Evolutionary conservation across 1,140 invertebrate genomes (phyloP).

Genomic region (Bombus affinis): DNA sequence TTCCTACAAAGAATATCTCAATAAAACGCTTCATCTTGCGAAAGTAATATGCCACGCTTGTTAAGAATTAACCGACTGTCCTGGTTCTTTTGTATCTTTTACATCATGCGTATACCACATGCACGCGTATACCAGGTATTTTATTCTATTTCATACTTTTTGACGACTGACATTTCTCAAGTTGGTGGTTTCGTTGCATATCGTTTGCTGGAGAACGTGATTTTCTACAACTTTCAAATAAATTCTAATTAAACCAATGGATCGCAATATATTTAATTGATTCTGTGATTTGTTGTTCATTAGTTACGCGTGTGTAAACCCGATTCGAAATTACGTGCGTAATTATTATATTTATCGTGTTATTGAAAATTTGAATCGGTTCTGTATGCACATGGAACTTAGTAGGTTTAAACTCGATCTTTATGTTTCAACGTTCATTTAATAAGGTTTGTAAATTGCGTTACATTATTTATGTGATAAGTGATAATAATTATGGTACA

Average conservation of each 20-base stretch:
- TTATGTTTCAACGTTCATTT: neutral
- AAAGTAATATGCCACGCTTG: conserved; percentile 9
- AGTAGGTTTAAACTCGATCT: neutral
- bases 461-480: neutral
- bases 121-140: neutral
- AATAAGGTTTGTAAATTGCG: neutral
- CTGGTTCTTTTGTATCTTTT: neutral
- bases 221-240: neutral
- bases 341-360: neutral
- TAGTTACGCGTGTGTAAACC: neutral
- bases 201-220: neutral
- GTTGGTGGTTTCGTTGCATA: neutral
- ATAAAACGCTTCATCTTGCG: neutral
- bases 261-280: neutral
- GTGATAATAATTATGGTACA: neutral
- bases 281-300: neutral
- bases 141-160: neutral
- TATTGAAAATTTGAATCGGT: neutral
- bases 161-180: neutral
- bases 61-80: neutral
- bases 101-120: too few species aligned
- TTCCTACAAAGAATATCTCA: conserved; percentile 15
- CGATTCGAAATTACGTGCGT: neutral
- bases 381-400: neutral
- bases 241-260: neutral